Conservation (phyloP, 2,113 vertebrate genomes). For the Riparia riparia region DNA sequence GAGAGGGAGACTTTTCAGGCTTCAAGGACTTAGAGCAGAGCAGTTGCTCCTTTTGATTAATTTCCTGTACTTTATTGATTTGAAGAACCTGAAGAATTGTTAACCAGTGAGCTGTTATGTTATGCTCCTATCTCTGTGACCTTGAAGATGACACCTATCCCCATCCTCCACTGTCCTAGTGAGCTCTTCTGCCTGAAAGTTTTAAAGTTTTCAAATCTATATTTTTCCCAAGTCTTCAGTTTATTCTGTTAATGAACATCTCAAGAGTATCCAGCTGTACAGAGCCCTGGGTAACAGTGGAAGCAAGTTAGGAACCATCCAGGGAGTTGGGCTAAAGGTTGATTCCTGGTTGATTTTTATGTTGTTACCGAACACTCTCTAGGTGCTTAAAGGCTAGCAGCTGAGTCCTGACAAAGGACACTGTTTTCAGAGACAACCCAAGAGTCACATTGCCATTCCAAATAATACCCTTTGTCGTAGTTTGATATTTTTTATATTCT, state of each 20-base stretch:
- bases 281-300: background rate
- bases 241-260: slow-evolving; percentile 6
- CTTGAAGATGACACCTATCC: background rate
- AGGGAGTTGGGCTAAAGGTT: background rate
- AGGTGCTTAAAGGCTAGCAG: background rate
- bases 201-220: background rate
- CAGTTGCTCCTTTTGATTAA: slow-evolving; percentile 44
- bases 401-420: background rate
- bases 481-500: background rate
- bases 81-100: slow-evolving; percentile 18
- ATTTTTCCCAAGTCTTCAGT: background rate
- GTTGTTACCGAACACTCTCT: background rate
- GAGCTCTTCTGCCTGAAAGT: background rate
- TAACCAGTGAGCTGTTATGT: slow-evolving; percentile 5
- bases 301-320: background rate
- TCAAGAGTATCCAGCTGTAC: background rate
- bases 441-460: background rate
- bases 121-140: background rate
- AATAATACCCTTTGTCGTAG: background rate
- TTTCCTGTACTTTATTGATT: slow-evolving; percentile 41
- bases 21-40: slow-evolving; percentile 3
- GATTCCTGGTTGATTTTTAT: background rate
- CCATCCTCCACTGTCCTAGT: background rate
- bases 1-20: slow-evolving; percentile 3
- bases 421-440: background rate